These are phyloP conservation scores for Rallus crepitans DNA, from an alignment of 2,797 vertebrate species.

Conservation along the genomic window DNA sequence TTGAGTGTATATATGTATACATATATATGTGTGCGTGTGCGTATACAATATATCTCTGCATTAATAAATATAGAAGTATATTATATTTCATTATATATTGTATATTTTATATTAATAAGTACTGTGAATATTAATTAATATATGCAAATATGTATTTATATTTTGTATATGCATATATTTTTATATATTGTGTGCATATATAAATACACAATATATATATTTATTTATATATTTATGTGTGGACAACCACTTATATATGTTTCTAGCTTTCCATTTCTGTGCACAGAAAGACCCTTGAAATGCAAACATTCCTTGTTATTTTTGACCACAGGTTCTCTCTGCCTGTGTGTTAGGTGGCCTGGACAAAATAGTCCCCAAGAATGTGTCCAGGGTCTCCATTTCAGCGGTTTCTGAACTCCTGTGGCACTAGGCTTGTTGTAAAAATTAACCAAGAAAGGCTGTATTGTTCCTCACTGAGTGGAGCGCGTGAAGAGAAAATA, in stretches of 20 bases:
- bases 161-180: too few relatives aligned
- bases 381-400: neutral
- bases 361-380: neutral
- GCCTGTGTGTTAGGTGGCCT: accelerated
- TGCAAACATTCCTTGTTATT: neutral
- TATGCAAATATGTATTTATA: too few relatives aligned
- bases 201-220: too few relatives aligned
- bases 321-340: neutral
- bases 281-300: neutral
- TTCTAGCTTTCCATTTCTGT: neutral
- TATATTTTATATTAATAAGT: too few relatives aligned
- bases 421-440: neutral
- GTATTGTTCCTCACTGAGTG: slow-evolving; percentile 8
- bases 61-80: too few relatives aligned
- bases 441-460: slow-evolving; percentile 1
- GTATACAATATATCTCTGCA: too few relatives aligned
- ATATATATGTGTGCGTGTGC: too few relatives aligned
- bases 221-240: too few relatives aligned
- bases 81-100: too few relatives aligned
- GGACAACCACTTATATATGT: neutral
- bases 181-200: too few relatives aligned
- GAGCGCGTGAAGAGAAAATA: slow-evolving; percentile 47
- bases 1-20: too few relatives aligned
- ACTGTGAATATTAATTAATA: too few relatives aligned
- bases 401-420: neutral